Base-by-base conservation (phyloP, 2,888 invertebrate species). In the Sepiola atlantica region DNA sequence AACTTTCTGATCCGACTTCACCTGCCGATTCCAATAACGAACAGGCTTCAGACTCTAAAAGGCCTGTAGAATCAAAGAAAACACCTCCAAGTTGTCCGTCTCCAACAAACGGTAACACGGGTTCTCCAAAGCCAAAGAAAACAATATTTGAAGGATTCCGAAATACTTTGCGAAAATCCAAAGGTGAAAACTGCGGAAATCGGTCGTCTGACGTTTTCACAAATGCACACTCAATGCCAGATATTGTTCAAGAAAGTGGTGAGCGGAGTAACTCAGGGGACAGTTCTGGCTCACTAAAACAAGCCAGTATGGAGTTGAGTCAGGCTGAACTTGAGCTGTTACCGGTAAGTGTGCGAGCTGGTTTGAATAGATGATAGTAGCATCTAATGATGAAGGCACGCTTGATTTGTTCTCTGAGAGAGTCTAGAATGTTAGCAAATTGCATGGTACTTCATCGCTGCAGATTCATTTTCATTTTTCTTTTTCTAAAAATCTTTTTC, bases 61-160 rank as follows among this genome's bases (percentile, higher is more conserved):
- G 61, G 35, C 77, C n/a, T 92, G 55, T 57, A 54, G 77, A 92
- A 35, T 57, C 57, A 35, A 92, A 77, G 77, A 94, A 94, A 93
- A 93, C 45, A 61, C 94, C 92, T 55, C 35, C 77, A n/a, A 55
- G 35, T 92, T 92, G 61, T 94, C 90, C 93, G 57, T 93, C 94
- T 54, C 94, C 94, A n/a, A 93, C 90, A 35, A 93, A 94, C 24
- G 94, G 94, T 92, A 94, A 91, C 94, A 94, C 91, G 94, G 94
- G 45, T 94, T 95, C 96, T 24, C 97, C 97, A 92, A 98, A 98
- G 96, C 97, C 97, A 95, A 98, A 97, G 95, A 96, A 97, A 95
- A 97, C 97, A 96, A 98, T 98, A 96, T 98, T 98, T 96, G 98
- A 98, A 96, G 98, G 98, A 95, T 98, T 98, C 97, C 97, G 98